Conservation (phyloP, 1,140 invertebrate species). For the Calliopsis andreniformis region DNA sequence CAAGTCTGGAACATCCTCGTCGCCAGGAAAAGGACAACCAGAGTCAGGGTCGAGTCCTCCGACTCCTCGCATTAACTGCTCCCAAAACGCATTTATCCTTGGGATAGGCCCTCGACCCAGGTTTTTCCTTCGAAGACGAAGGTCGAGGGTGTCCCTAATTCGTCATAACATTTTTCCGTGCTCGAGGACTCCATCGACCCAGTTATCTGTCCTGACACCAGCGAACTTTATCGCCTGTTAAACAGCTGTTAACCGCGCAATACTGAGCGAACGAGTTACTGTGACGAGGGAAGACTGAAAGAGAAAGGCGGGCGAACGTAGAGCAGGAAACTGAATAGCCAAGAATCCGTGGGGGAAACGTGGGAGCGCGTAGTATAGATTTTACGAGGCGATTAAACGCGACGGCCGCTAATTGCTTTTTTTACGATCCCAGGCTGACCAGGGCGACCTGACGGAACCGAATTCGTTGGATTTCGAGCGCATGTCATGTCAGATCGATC, state of each 20-base stretch:
- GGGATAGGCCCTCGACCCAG: conserved; percentile 66
- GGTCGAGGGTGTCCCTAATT: conserved; percentile 70
- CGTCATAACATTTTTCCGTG: conserved; percentile 70
- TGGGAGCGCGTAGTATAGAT: conserved; percentile 37
- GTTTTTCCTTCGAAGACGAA: conserved; percentile 59
- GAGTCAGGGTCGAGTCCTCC: conserved; percentile 42
- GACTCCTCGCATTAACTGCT: conserved; percentile 66
- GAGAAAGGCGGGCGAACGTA: neutral
- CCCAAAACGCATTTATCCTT: conserved; percentile 70
- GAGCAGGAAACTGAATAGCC: neutral
- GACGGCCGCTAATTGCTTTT: conserved; percentile 71
- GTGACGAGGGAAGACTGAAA: conserved; percentile 7
- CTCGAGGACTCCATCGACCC: conserved; percentile 46
- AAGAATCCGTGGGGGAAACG: neutral
- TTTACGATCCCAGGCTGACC: conserved; percentile 47
- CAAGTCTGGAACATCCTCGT: no score
- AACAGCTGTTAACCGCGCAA: conserved; percentile 53
- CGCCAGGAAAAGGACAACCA: neutral
- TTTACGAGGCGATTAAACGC: conserved; percentile 72
- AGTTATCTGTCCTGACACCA: conserved; percentile 29
- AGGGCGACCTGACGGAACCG: neutral
- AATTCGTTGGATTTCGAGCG: conserved; percentile 28
- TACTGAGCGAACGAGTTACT: no score
- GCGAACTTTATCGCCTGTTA: conserved; percentile 68
- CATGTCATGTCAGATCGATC: conserved; percentile 39